Percentiles rank a stretch among this genome's conserved stretches.
Evolutionary conservation across 2,797 vertebrate species (phyloP).

Genomic region (Pogoniulus pusillus): DNA sequence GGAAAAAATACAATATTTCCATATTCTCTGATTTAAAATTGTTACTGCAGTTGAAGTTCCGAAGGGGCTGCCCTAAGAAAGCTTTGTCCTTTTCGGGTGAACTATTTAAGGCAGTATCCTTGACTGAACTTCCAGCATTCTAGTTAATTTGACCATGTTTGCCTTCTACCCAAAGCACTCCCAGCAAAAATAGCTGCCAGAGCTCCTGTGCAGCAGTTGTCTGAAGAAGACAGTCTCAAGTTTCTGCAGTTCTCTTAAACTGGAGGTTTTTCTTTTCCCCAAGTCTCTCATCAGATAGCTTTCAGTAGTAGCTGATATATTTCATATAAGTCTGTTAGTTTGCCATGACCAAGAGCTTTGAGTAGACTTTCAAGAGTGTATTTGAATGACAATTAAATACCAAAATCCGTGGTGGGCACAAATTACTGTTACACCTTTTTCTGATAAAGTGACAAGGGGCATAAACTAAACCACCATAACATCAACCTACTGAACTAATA

Average conservation of each 20-base stretch:
- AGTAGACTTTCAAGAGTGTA: not conserved
- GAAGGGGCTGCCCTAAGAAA: conserved; percentile 30
- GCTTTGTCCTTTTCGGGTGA: conserved; percentile 25
- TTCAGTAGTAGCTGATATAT: not conserved
- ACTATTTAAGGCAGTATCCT: conserved; percentile 60
- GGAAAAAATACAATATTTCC: not conserved
- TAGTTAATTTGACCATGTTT: conserved; percentile 49
- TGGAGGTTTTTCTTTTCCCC: not conserved
- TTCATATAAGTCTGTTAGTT: not conserved
- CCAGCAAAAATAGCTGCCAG: conserved; percentile 50
- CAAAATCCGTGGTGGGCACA: not conserved
- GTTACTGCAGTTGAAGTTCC: conserved; percentile 23
- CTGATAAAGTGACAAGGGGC: not conserved
- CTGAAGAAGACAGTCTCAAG: not conserved
- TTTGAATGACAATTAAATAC: not conserved
- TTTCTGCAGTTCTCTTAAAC: not conserved
- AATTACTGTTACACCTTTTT: not conserved
- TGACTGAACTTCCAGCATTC: conserved; percentile 60
- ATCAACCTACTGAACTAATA: not conserved
- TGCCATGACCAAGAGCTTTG: not conserved
- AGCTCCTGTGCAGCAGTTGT: not conserved
- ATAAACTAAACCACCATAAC: not conserved
- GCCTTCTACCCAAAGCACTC: conserved; percentile 2
- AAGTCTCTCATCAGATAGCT: not conserved
- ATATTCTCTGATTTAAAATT: conserved; percentile 21